Percentiles rank a stretch among this genome's conserved stretches.
Conservation (phyloP, 2,888 invertebrate species). For the Gerris lacustris region DNA sequence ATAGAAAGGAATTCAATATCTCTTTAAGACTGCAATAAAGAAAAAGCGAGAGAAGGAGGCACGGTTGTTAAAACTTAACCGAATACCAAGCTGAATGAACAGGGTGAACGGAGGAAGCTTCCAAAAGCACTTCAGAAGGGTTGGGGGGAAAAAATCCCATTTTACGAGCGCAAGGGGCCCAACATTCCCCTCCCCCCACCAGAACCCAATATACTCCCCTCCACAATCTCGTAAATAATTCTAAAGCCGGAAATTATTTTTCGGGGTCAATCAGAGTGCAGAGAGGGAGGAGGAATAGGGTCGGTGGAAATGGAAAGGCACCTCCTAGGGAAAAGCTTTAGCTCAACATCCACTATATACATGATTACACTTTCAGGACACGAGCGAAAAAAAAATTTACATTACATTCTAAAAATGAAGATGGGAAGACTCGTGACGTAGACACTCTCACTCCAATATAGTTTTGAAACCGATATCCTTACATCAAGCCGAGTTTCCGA, state of each 20-base stretch:
- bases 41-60: not conserved
- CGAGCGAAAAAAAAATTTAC: too few relatives aligned
- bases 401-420: too few relatives aligned
- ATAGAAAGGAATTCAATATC: too few relatives aligned
- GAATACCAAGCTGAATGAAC: not conserved
- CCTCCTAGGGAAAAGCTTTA: not conserved
- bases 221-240: conserved; percentile 2
- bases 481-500: too few relatives aligned
- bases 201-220: not conserved
- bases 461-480: too few relatives aligned
- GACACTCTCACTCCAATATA: too few relatives aligned
- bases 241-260: conserved; percentile 5
- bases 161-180: not conserved
- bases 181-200: not conserved
- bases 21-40: too few relatives aligned
- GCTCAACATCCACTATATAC: too few relatives aligned
- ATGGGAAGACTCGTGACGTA: too few relatives aligned
- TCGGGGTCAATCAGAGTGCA: not conserved
- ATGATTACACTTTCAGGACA: too few relatives aligned
- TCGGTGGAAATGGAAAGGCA: not conserved
- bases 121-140: conserved; percentile 1
- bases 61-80: conserved; percentile 1
- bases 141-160: not conserved
- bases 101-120: not conserved
- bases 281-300: not conserved